A percentile compares a stretch with the other conserved stretches of the same genome.
These are phyloP conservation scores for Pantala flavescens DNA, from an alignment of 1,140 invertebrate species.

Conservation along the genomic window DNA sequence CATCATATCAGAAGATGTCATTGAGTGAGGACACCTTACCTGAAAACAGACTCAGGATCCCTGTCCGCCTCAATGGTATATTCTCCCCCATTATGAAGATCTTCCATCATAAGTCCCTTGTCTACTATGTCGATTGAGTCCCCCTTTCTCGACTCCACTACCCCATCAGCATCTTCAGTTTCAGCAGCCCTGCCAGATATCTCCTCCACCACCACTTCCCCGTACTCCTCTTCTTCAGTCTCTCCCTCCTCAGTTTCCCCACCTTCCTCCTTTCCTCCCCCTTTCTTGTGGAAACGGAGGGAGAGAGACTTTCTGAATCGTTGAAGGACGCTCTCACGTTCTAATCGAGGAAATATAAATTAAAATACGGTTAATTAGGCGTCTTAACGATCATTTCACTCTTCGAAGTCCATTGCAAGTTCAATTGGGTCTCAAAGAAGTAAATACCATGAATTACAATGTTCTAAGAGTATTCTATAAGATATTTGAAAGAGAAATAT, in stretches of 20 bases:
- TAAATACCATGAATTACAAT: too few species aligned
- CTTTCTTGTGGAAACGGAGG: slow-evolving; percentile 45
- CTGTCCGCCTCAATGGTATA: neutral
- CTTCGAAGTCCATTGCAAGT: too few species aligned
- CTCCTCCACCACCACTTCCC: slow-evolving; percentile 33
- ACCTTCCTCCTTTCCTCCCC: slow-evolving; percentile 37
- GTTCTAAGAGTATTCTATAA: too few species aligned
- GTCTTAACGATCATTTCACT: too few species aligned
- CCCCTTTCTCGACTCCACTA: neutral
- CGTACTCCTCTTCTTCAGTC: slow-evolving; percentile 29
- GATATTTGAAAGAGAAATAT: too few species aligned
- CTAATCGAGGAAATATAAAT: neutral
- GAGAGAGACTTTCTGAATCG: slow-evolving; percentile 62
- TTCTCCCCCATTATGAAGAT: neutral
- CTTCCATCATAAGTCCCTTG: neutral
- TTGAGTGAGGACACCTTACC: neutral
- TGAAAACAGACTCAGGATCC: neutral
- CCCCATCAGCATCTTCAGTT: slow-evolving; percentile 18
- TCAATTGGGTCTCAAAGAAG: too few species aligned
- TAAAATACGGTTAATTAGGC: too few species aligned
- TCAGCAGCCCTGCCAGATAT: slow-evolving; percentile 28
- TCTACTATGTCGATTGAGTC: neutral
- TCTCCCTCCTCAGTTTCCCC: slow-evolving; percentile 30
- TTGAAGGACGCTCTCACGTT: slow-evolving; percentile 43
- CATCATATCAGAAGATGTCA: too few species aligned